These are phyloP conservation scores for Dione vanillae DNA, from an alignment of 2,888 invertebrate species.

Conservation along the genomic window DNA sequence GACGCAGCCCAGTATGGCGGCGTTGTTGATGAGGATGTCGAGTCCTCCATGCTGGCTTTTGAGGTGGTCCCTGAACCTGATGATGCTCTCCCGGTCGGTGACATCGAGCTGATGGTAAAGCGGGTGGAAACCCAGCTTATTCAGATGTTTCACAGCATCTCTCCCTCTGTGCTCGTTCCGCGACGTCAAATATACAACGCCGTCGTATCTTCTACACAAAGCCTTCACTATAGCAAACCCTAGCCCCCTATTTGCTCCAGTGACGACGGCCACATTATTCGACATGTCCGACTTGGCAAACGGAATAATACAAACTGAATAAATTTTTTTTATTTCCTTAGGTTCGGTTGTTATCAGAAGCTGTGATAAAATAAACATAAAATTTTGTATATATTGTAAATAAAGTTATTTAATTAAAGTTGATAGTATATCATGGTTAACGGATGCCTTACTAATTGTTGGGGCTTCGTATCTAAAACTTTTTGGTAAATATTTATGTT, in stretches of 20 bases:
- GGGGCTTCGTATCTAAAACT: no score
- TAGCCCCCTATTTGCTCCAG: conserved; percentile 87
- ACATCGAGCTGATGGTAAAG: conserved; percentile 84
- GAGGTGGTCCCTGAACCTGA: conserved; percentile 84
- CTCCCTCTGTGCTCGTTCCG: conserved; percentile 69
- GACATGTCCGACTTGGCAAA: conserved; percentile 47
- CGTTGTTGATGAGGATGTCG: conserved; percentile 91
- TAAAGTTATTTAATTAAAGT: no score
- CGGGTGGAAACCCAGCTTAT: conserved; percentile 50
- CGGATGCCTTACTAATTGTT: no score
- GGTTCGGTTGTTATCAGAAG: conserved; percentile 1
- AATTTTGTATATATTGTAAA: neutral
- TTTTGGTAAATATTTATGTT: no score
- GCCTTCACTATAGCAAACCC: conserved; percentile 85
- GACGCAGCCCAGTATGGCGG: conserved; percentile 82
- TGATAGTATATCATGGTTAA: no score
- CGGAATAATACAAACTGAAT: conserved; percentile 1
- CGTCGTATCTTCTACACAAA: conserved; percentile 85
- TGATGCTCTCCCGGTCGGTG: conserved; percentile 80
- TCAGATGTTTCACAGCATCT: conserved; percentile 55
- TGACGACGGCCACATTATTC: conserved; percentile 73
- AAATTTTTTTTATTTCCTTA: neutral
- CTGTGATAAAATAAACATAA: neutral
- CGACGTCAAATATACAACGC: conserved; percentile 87
- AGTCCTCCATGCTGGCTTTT: conserved; percentile 85